Evolutionary conservation across 2,113 vertebrate genomes (phyloP).

Genomic region (Upupa epops): DNA sequence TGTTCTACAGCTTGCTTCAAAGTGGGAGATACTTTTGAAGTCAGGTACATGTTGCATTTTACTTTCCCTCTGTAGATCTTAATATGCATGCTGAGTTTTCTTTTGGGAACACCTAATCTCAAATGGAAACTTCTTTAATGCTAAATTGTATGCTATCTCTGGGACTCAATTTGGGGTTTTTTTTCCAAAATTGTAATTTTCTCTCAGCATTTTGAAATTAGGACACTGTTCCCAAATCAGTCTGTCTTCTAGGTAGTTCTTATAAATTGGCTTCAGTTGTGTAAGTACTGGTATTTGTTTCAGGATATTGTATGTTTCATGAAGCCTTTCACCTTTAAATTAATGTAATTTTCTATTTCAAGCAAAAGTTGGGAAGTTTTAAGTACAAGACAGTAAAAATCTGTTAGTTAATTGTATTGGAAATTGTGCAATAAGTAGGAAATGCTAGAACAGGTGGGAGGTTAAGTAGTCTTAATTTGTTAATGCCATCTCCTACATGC

Average conservation of each 20-base stretch:
- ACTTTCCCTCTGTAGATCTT: background rate
- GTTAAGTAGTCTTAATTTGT: conserved; percentile 2
- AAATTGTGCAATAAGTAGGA: background rate
- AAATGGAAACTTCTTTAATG: background rate
- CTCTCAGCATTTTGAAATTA: conserved; percentile 28
- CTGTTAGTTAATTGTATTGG: background rate
- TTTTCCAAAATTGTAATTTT: background rate
- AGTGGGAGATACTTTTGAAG: conserved; percentile 33
- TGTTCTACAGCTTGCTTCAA: conserved; percentile 4
- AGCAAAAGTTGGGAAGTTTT: background rate
- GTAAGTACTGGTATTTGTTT: background rate
- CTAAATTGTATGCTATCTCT: background rate
- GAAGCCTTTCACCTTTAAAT: background rate
- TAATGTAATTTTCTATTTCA: background rate
- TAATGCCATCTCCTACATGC: background rate
- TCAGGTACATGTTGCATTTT: conserved; percentile 22
- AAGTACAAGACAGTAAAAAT: background rate
- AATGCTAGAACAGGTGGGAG: background rate
- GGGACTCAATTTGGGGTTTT: background rate
- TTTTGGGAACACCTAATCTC: background rate
- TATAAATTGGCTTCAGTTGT: conserved; percentile 13
- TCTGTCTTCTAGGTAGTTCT: background rate
- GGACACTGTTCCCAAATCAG: background rate
- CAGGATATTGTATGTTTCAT: background rate
- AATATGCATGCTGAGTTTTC: background rate